Base-by-base conservation (phyloP, 2,888 invertebrate genomes). In the Incurvaria masculella region DNA sequence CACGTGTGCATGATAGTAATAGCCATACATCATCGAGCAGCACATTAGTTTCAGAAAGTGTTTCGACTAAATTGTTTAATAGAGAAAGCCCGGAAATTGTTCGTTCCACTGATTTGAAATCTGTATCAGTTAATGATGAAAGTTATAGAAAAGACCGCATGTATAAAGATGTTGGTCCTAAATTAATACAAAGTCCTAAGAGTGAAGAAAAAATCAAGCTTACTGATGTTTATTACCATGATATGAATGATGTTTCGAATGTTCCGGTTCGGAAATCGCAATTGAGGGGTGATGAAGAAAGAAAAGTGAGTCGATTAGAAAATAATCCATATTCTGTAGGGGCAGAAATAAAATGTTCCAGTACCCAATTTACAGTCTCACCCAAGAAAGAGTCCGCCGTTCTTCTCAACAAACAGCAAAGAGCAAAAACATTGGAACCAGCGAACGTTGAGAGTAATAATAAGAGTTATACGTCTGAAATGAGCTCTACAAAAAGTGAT, bases 361-460 rank as follows among this genome's bases (percentile, higher is more conserved):
- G 73, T 51, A 76, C 76, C 16, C 72, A 64, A 55, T 73, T 75
- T 56, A 55, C 74, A 4, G 73, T 78, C 54, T 76, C 76, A 2
- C 78, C 78, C 4, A 78, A 75, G 59, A 78, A 75, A 58, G 75
- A 78, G 65, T 72, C 78, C 1, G 72, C 71, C 55, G 76, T 78
- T 6, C 59, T 75, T 44, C 74, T 68, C 19, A 69, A 74, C 44
- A 71, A 76, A 56, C 75, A 78, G 2, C 74, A 62, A 1, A 60
- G 74, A 58, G 78, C 78, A 16, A 62, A 73, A 51, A 75, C 75
- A 1, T 65, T 72, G 50, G 66, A 70, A 48, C 67, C 64, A 52
- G 58, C 60, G 26, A 58, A 61, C n/a, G n/a, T n/a, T n/a, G n/a
- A n/a, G n/a, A n/a, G n/a, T n/a, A n/a, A n/a, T n/a, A n/a, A n/a